Evolutionary conservation across 2,888 invertebrate species (phyloP), one percentile per base, ranked within the genome.

Genomic region (Bombyx huttoni): DNA sequence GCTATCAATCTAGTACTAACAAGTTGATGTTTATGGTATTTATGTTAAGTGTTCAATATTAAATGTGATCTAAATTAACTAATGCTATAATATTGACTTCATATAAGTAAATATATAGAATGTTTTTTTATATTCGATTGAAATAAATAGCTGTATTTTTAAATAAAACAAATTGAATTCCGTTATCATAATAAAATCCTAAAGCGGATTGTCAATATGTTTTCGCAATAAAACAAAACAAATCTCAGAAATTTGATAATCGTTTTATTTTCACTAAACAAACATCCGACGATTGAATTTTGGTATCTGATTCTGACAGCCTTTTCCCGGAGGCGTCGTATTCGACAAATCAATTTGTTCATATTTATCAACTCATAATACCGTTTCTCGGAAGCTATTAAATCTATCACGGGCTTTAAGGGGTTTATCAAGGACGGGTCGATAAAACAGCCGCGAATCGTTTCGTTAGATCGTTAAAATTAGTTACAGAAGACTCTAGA

Each of bases 381-480:
- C 53, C 48, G 53, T 64, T 64, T 57, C 47, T 53, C 51, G 54
- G 57, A 7, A 56, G 53, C 54, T 63, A 58, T 69, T 65, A 63
- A 59, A 63, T 59, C 58, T 59, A 62, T 64, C 61, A 57, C 48
- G 53, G 52, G 63, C 65, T 66, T 64, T 64, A 64, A 58, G 55
- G 53, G 62, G 60, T 68, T 67, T 64, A 64, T 58, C 58, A 53
- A 54, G 48, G 45, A 47, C 14, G 47, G 53, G 60, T 56, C 58
- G 51, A 61, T 63, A 63, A 59, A 56, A 54, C 54, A 40, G 40
- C 52, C 40, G 14, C 45, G 54, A 56, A 63, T 56, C 56, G 57
- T 56, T 58, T 56, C 51, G 3, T 47, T 52, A 50, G 50, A 8
- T 34, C 33, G 34, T 50, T 13, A 50, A 46, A 24, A 46, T 50